These are phyloP conservation scores for Glyphotaelius pellucidus DNA, from an alignment of 2,888 invertebrate species.

Conservation along the genomic window DNA sequence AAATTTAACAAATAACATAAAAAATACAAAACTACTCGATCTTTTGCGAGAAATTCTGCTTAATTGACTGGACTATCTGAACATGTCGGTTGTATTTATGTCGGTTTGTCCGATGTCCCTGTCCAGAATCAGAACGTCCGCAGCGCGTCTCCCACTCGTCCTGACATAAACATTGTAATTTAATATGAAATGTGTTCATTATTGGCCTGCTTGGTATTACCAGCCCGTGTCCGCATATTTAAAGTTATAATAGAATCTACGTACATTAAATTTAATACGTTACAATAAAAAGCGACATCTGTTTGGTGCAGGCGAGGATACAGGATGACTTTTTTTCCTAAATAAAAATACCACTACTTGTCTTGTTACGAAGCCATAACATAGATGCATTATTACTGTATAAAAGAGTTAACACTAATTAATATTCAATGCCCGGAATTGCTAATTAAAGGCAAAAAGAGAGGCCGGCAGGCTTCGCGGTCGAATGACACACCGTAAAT, in stretches of 20 bases:
- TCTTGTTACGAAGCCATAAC: too few species aligned
- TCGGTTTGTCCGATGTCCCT: neutral
- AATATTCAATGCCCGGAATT: too few species aligned
- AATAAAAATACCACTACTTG: too few species aligned
- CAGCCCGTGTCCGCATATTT: conserved; percentile 41
- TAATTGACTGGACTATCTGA: neutral
- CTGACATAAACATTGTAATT: conserved; percentile 33
- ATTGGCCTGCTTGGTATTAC: conserved; percentile 23
- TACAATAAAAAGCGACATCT: conserved; percentile 41
- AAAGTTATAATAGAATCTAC: conserved; percentile 40
- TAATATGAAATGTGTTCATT: conserved; percentile 41
- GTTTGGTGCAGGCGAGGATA: conserved; percentile 24
- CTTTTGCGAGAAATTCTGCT: too few species aligned
- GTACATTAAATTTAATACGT: conserved; percentile 38
- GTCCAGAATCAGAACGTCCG: neutral
- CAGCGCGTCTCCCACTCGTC: conserved; percentile 9
- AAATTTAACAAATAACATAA: too few species aligned
- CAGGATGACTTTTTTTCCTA: neutral
- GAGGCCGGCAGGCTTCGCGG: too few species aligned
- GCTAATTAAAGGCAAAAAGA: too few species aligned
- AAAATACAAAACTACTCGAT: too few species aligned
- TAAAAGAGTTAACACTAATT: too few species aligned
- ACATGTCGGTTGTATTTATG: neutral
- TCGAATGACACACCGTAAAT: too few species aligned
- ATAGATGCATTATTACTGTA: too few species aligned